Evolutionary conservation across 2,113 vertebrate species (phyloP).

Genomic region (Baryphthengus martii): DNA sequence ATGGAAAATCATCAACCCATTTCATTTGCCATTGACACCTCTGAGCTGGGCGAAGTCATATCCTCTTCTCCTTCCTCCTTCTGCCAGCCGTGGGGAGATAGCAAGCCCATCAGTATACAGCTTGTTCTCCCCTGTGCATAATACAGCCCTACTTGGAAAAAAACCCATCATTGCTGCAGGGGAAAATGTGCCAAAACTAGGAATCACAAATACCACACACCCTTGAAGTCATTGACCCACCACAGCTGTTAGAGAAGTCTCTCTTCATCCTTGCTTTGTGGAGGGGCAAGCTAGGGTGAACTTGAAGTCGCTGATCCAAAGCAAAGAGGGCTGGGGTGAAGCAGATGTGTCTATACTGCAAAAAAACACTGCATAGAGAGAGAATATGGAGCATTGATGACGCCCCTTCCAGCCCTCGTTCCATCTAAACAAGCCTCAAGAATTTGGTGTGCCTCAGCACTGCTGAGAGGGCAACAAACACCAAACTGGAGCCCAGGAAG

Average conservation of each 20-base stretch:
- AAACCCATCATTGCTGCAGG: not conserved
- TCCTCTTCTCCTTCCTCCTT: not conserved
- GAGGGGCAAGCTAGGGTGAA: not conserved
- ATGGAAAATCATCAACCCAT: not conserved
- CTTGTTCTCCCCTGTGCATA: not conserved
- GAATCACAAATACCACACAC: not conserved
- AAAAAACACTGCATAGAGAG: not conserved
- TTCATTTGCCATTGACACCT: not conserved
- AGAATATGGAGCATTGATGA: fast-evolving
- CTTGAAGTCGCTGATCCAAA: not conserved
- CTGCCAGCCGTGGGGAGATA: not conserved
- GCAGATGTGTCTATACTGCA: not conserved
- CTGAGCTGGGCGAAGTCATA: not conserved
- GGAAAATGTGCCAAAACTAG: not conserved
- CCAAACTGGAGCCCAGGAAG: not conserved
- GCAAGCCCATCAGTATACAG: not conserved
- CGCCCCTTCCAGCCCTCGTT: not conserved
- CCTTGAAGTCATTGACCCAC: not conserved
- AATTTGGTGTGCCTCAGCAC: not conserved
- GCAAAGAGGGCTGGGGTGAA: not conserved
- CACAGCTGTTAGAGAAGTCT: not conserved
- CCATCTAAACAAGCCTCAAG: not conserved
- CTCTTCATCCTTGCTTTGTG: not conserved
- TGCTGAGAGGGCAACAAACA: fast-evolving
- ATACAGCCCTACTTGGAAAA: not conserved